Conservation (phyloP, 2,888 invertebrate genomes). For the Barypeithes pellucidus region DNA sequence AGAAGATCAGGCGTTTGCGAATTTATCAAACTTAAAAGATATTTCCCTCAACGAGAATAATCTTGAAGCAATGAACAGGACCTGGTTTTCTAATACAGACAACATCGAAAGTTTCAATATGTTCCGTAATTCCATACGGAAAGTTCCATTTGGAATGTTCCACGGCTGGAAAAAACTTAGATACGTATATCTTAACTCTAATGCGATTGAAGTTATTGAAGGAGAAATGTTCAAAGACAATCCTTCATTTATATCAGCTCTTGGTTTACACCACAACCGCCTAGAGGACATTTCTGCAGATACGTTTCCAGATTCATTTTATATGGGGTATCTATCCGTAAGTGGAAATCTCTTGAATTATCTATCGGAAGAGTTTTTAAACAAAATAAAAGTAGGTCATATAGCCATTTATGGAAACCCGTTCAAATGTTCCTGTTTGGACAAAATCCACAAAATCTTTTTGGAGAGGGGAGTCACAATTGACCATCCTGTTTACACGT, state of each 20-base stretch:
- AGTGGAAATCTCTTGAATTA: constrained; percentile 8
- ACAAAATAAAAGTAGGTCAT: background rate
- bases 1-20: background rate
- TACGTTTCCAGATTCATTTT: background rate
- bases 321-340: background rate
- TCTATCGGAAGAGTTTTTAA: background rate
- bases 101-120: background rate
- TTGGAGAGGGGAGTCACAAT: background rate
- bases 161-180: background rate
- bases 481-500: background rate
- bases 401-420: background rate
- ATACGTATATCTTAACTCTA: background rate
- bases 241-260: background rate
- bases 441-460: background rate
- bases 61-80: background rate
- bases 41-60: background rate
- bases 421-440: background rate
- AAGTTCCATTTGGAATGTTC: constrained; percentile 6
- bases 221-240: constrained; percentile 7
- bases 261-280: background rate
- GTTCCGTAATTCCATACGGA: background rate
- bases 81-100: constrained; percentile 1
- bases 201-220: constrained; percentile 3
- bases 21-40: background rate
- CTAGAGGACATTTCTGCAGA: background rate